Base-by-base conservation (phyloP, 2,797 vertebrate species). In the Hemitrygon akajei region DNA sequence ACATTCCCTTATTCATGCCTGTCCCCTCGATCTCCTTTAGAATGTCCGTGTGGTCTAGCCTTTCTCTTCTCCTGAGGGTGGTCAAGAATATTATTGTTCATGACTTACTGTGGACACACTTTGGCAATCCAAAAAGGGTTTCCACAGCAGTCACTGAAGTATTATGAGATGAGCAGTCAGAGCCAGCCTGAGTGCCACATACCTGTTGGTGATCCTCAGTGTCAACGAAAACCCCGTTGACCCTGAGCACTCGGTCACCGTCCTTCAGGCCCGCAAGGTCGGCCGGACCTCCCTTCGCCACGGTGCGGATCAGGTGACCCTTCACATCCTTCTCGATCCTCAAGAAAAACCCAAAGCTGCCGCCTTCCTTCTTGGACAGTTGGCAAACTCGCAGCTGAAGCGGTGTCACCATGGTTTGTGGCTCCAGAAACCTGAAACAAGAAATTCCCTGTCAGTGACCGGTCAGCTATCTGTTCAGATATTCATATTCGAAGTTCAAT, bases 261-360 rank as follows among this genome's bases (percentile, higher is more conserved):
- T 99, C 98, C 95, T 94, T 98, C 94, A 99, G 96, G n/a, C 99
- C 98, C 0, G 97, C 97, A 94, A 97, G 95, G 89, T 98, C 97
- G 4, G 98, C 98, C 0, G 97, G 96, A 84, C 99, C 97, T 22
- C 96, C 95, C 95, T 96, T 96, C 93, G 97, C 97, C 95, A 99
- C 96, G 0, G 96, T 97, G 40, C 98, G 98, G 94, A 99, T 95
- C 95, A 99, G 95, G 94, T 99, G 99, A 18, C 99, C 99, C 0
- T 96, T 95, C 0, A 96, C 97, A 16, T 96, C 97, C 37, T 97
- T 96, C 96, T 99, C 99, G 2, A 97, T 71, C 9, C 98, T 97
- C 94, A 99, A 95, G 95, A 95, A 98, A 96, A 99, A 99, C 93
- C 99, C 99, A 0, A 97, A 99, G 7, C 93, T 97, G 82, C 98